A percentile compares a stretch with the other conserved stretches of the same genome.
These are phyloP conservation scores for Microtus richardsoni DNA, from an alignment of 2,113 vertebrate species.

Conservation along the genomic window DNA sequence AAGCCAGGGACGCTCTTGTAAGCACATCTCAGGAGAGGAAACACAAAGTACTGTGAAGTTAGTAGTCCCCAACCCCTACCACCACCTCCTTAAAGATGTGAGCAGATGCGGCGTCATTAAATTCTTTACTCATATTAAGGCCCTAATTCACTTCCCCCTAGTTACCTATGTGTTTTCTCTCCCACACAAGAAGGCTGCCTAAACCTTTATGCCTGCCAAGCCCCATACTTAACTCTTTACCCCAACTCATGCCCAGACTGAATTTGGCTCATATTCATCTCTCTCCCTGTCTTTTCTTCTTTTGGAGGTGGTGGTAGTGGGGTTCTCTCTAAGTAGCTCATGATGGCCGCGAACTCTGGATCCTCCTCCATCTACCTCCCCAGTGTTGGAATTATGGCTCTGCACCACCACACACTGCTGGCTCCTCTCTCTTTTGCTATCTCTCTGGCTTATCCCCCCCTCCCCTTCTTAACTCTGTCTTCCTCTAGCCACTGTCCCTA, in stretches of 20 bases:
- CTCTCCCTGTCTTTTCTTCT: neutral
- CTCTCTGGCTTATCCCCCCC: neutral
- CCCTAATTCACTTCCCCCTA: neutral
- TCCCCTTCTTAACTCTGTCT: neutral
- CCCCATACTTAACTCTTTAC: neutral
- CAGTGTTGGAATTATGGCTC: neutral
- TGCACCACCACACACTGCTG: neutral
- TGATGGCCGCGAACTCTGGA: neutral
- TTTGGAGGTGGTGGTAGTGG: neutral
- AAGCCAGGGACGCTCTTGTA: neutral
- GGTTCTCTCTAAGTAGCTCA: neutral
- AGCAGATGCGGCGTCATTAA: neutral
- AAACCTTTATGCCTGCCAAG: neutral
- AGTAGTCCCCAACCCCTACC: neutral
- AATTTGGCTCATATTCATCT: neutral
- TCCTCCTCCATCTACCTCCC: neutral
- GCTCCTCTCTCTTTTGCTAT: neutral
- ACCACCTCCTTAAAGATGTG: neutral
- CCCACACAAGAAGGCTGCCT: neutral
- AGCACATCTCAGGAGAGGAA: neutral
- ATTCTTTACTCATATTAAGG: neutral
- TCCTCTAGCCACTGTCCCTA: neutral
- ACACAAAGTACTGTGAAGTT: no score
- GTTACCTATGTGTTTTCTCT: neutral
- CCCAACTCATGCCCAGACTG: neutral